Percentiles rank a stretch among this genome's conserved stretches.
Evolutionary conservation across 2,113 vertebrate genomes (phyloP).

Genomic region (Gallinago media): DNA sequence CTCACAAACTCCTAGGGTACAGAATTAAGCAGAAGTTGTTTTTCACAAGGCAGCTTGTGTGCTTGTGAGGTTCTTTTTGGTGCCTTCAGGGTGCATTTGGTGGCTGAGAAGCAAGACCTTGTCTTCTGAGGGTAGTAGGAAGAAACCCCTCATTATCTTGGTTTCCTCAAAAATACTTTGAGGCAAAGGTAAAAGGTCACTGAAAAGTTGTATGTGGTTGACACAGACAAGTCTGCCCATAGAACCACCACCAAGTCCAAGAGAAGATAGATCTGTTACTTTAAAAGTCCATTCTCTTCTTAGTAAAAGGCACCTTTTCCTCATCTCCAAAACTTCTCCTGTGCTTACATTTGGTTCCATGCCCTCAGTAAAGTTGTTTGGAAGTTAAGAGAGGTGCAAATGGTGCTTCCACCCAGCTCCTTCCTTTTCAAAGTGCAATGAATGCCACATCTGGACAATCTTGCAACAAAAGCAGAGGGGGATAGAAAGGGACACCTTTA

Average conservation of each 20-base stretch:
- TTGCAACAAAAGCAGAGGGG: neutral
- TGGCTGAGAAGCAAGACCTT: neutral
- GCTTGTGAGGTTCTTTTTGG: neutral
- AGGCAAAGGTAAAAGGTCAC: neutral
- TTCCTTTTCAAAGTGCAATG: accelerated
- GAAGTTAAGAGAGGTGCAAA: neutral
- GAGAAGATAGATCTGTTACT: neutral
- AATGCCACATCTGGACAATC: neutral
- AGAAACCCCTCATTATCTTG: neutral
- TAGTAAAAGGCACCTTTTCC: neutral
- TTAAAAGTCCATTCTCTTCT: neutral
- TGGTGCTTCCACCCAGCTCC: neutral
- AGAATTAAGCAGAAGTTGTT: neutral
- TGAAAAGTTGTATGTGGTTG: neutral
- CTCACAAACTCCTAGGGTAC: neutral
- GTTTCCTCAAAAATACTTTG: neutral
- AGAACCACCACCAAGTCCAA: neutral
- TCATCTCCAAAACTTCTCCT: neutral
- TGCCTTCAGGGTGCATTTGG: neutral
- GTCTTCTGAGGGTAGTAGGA: neutral
- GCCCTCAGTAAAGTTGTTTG: neutral
- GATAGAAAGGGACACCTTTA: neutral
- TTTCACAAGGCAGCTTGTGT: neutral
- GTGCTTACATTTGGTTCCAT: neutral
- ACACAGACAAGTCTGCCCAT: neutral